Conservation (phyloP, 2,888 invertebrate genomes). For the Drosophila mayaguana region DNA sequence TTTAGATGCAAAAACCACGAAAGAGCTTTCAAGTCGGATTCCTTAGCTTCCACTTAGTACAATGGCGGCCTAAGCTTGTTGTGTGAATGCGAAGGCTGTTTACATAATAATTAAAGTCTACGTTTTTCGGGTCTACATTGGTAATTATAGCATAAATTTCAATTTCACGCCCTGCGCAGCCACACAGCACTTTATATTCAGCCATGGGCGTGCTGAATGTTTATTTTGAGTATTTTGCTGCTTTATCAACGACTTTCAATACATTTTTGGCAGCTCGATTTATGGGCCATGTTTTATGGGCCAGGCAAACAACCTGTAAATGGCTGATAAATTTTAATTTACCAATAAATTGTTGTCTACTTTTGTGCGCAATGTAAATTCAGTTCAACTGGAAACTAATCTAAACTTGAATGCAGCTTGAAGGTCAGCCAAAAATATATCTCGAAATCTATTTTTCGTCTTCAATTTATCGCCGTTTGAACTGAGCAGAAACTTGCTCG, state of each 20-base stretch:
- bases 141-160: conserved; percentile 72
- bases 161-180: conserved; percentile 72
- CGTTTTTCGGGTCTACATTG: conserved; percentile 22
- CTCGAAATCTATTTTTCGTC: conserved; percentile 8
- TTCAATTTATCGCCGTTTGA: conserved; percentile 14
- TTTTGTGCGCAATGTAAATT: not conserved
- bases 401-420: not conserved
- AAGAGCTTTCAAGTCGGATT: not conserved
- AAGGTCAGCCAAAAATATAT: not conserved
- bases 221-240: conserved; percentile 22
- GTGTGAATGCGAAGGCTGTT: conserved; percentile 13
- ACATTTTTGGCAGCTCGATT: conserved; percentile 63
- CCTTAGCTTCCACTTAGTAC: not conserved
- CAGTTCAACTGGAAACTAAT: conserved; percentile 6
- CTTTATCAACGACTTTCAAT: conserved; percentile 65
- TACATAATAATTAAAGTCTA: conserved; percentile 37
- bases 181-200: conserved; percentile 16
- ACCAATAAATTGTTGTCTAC: not conserved
- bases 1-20: conserved; percentile 24
- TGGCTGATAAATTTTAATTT: conserved; percentile 49
- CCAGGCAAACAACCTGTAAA: conserved; percentile 50
- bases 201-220: not conserved
- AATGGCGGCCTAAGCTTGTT: not conserved
- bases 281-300: conserved; percentile 65
- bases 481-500: conserved; percentile 1